Conservation (phyloP, 2,113 vertebrate genomes). For the Columba janthina region DNA sequence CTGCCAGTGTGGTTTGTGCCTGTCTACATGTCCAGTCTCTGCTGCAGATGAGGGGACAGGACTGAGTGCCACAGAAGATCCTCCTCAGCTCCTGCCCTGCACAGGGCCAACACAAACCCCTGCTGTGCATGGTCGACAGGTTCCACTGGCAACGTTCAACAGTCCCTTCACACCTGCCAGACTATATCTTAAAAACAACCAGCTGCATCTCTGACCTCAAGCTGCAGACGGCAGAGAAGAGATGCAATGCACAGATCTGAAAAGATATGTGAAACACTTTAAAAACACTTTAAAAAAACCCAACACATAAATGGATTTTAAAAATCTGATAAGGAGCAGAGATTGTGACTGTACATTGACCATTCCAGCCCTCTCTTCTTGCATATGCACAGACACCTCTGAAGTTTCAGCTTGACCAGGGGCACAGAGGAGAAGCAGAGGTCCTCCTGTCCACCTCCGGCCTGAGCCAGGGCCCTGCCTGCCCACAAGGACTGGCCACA, state of each 20-base stretch:
- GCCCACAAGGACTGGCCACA: not conserved
- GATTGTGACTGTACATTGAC: not conserved
- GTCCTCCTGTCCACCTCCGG: not conserved
- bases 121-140: accelerated
- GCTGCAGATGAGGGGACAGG: not conserved
- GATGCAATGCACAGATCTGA: not conserved
- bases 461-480: not conserved
- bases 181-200: not conserved
- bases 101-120: not conserved
- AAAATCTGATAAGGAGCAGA: not conserved
- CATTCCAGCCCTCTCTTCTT: not conserved
- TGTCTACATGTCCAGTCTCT: not conserved
- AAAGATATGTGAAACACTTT: not conserved
- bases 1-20: not conserved
- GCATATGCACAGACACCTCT: not conserved
- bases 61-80: not conserved
- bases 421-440: not conserved
- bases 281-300: accelerated
- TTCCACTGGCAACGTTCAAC: not conserved
- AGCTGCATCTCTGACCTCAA: not conserved
- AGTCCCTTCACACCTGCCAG: not conserved
- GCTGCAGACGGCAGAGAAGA: not conserved
- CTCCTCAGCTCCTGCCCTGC: not conserved
- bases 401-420: not conserved
- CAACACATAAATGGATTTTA: not conserved